Conservation (phyloP, 2,113 vertebrate genomes). For the Phrynocephalus versicolor region DNA sequence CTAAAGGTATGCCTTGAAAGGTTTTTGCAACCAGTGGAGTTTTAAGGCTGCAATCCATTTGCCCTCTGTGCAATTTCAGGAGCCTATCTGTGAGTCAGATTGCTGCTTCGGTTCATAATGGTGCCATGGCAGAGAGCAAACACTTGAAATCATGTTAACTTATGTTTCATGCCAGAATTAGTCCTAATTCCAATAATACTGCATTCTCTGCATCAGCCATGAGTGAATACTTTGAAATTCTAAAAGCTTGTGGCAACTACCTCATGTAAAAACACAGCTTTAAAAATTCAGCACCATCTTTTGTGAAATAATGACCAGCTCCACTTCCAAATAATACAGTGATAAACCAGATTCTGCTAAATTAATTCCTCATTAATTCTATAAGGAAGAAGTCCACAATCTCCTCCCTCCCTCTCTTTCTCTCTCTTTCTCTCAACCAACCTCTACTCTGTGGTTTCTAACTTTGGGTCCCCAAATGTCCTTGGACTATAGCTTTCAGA, state of each 20-base stretch:
- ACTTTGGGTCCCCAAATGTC: too few relatives aligned
- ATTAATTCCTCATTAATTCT: background rate
- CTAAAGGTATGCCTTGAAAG: slow-evolving; percentile 2
- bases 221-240: background rate
- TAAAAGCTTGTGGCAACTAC: background rate
- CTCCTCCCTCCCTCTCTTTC: too few relatives aligned
- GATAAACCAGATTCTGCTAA: background rate
- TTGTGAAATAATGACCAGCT: background rate
- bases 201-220: background rate
- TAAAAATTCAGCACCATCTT: background rate
- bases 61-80: background rate
- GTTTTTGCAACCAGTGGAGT: background rate
- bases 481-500: too few relatives aligned
- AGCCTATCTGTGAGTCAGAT: background rate
- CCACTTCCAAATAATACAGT: background rate
- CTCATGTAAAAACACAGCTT: background rate
- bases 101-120: background rate
- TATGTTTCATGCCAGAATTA: background rate
- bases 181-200: background rate
- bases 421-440: too few relatives aligned
- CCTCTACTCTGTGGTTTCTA: too few relatives aligned
- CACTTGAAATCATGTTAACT: background rate
- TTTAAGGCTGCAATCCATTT: background rate
- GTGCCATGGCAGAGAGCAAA: background rate
- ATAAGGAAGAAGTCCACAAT: background rate